Evolutionary conservation across 2,888 invertebrate genomes (phyloP), one percentile per base, ranked within the genome.

Genomic region (Meteorus cinctellus): DNA sequence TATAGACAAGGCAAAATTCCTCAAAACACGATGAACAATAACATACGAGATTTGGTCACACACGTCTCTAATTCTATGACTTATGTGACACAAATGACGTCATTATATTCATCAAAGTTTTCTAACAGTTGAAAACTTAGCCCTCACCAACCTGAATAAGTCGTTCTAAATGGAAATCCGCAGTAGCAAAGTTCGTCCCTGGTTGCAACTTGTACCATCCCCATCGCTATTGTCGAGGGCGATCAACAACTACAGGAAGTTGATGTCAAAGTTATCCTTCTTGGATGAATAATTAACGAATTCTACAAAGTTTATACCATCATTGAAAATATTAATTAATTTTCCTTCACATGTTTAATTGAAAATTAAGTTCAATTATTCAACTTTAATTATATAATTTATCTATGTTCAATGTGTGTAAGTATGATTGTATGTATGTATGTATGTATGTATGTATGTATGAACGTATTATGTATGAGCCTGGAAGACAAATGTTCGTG

Each of bases 111-210:
- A 24, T 62, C 27, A 24, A 29, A 63, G 19, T 29, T 55, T 45
- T 62, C 31, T 29, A 19, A n/a, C 29, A 19, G 24, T 14, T 29
- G 31, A 60, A 34, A 55, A 69, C 55, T 69, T 69, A 29, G 34
- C 34, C 69, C 19, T 71, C 66, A 45, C 48, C 72, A 69, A 51
- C 31, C 27, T 66, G 27, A 71, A 59, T 71, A 74, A 83, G 82
- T 83, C 84, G 82, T 80, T 85, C 83, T 86, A 85, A 85, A 86
- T 85, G 84, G 84, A 84, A 86, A 86, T 86, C 83, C 80, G 81
- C 82, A 82, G 84, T 84, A 79, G 80, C 77, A 79, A 84, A 85
- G 82, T 84, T 84, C 81, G 77, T 76, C 69, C 62, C 66, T 41
- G 74, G 63, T 29, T 67, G 66, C 74, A 77, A 77, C 77, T 77